A percentile compares a stretch with the other conserved stretches of the same genome.
Conservation (phyloP, 1,140 invertebrate species). For the Tetranychus cinnabarinus region DNA sequence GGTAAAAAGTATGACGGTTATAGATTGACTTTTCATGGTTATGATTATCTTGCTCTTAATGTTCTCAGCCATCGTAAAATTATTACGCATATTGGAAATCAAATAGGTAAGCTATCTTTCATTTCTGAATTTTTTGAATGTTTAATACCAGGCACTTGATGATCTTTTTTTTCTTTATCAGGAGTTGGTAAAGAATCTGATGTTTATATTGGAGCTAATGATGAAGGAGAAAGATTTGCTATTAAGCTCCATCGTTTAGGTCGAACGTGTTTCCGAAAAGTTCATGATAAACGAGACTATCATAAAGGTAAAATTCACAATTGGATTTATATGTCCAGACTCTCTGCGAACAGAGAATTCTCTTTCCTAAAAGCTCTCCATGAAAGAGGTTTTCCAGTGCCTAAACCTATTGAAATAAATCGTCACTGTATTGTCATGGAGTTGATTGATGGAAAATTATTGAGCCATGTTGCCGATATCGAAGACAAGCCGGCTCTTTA, state of each 20-base stretch:
- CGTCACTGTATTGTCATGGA: conserved; percentile 95
- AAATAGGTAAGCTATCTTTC: conserved; percentile 45
- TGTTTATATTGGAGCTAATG: conserved; percentile 18
- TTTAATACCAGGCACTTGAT: neutral
- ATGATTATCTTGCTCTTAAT: conserved; percentile 88
- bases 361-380: conserved; percentile 81
- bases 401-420: conserved; percentile 80
- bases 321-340: conserved; percentile 90
- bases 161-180: neutral
- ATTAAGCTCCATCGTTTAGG: conserved; percentile 40
- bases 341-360: conserved; percentile 93
- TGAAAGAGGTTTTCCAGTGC: conserved; percentile 75
- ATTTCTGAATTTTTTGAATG: too few relatives aligned
- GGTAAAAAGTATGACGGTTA: conserved; percentile 90
- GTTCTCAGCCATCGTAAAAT: conserved; percentile 49
- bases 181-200: conserved; percentile 74
- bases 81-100: conserved; percentile 74
- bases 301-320: conserved; percentile 46
- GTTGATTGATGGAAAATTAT: conserved; percentile 33
- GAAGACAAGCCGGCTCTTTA: conserved; percentile 33
- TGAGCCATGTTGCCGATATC: conserved; percentile 22
- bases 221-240: conserved; percentile 19
- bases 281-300: conserved; percentile 92
- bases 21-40: conserved; percentile 78
- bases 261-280: conserved; percentile 81